Conservation (phyloP, 2,113 vertebrate genomes). For the Felis catus region DNA sequence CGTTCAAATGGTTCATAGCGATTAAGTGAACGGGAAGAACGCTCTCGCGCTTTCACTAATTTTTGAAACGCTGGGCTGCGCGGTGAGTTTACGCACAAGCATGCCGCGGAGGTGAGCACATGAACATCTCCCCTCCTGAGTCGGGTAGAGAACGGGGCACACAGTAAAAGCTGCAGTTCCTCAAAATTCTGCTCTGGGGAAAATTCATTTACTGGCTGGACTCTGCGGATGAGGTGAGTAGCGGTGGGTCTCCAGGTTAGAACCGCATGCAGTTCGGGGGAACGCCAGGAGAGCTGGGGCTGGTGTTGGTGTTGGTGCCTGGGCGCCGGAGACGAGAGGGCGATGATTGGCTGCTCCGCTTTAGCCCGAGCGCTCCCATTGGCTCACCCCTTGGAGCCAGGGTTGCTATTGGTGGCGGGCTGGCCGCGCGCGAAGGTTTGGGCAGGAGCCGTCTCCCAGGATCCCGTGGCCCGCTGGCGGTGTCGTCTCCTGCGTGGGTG, state of each 20-base stretch:
- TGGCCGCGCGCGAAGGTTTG: background rate
- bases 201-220: background rate
- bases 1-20: background rate
- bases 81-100: background rate
- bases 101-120: background rate
- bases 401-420: background rate
- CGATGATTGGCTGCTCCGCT: background rate
- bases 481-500: background rate
- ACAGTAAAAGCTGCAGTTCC: background rate
- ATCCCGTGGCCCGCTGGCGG: rapidly evolving
- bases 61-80: background rate
- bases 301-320: rapidly evolving
- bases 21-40: background rate
- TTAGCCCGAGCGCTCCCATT: background rate
- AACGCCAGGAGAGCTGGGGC: rapidly evolving
- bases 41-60: background rate
- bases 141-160: background rate
- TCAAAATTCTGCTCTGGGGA: background rate
- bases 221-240: rapidly evolving
- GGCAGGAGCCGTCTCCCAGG: rapidly evolving
- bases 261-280: rapidly evolving
- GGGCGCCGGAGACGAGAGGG: background rate
- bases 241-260: background rate
- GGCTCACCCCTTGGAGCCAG: background rate
- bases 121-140: background rate